Conservation (phyloP, 2,113 vertebrate species). For the Syngnathus typhle region DNA sequence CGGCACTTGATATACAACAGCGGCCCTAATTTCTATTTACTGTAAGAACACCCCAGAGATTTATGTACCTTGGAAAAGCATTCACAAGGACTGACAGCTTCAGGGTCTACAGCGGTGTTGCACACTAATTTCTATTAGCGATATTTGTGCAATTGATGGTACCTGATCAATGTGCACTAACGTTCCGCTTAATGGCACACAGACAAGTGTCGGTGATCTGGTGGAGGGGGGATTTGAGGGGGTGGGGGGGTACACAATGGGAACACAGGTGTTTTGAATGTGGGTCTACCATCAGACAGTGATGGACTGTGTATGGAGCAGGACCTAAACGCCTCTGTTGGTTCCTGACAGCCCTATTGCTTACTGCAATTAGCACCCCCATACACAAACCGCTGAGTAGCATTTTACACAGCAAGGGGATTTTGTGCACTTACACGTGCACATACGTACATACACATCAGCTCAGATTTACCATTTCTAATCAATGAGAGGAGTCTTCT, state of each 20-base stretch:
- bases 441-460: conserved; percentile 41
- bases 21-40: conserved; percentile 51
- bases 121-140: conserved; percentile 38
- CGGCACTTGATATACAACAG: conserved; percentile 45
- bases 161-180: conserved; percentile 48
- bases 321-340: conserved; percentile 68
- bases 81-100: conserved; percentile 21
- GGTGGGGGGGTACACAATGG: conserved; percentile 45
- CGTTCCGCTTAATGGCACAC: conserved; percentile 43
- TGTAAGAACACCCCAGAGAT: conserved; percentile 45
- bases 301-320: conserved; percentile 49
- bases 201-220: conserved; percentile 51
- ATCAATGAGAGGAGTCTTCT: conserved; percentile 60
- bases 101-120: conserved; percentile 13
- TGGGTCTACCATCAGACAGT: conserved; percentile 60
- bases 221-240: not conserved
- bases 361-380: conserved; percentile 72
- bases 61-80: conserved; percentile 27
- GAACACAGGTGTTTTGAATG: conserved; percentile 74
- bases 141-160: conserved; percentile 33
- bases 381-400: conserved; percentile 61
- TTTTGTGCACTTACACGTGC: conserved; percentile 41
- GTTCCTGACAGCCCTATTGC: conserved; percentile 68
- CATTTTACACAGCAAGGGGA: conserved; percentile 51
- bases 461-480: conserved; percentile 65